Conservation (phyloP, 2,113 vertebrate species). For the Gobiocypris rarus region DNA sequence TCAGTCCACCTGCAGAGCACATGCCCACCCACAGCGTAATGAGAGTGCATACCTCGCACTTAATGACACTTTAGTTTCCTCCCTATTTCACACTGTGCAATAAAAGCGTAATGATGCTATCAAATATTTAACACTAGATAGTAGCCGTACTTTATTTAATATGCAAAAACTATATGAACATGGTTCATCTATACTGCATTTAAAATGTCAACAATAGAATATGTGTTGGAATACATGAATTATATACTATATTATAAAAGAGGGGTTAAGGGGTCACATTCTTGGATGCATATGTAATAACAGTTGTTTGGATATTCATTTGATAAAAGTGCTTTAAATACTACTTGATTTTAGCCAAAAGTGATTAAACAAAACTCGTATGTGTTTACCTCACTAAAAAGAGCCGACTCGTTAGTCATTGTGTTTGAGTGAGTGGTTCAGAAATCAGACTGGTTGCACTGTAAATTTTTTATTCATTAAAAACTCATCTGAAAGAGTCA, state of each 20-base stretch:
- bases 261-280: background rate
- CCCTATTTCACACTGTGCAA: slow-evolving; percentile 40
- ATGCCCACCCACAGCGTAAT: slow-evolving; percentile 67
- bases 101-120: slow-evolving; percentile 52
- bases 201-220: slow-evolving; percentile 18
- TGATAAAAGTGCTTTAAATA: background rate
- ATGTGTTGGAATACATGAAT: background rate
- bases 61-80: slow-evolving; percentile 44
- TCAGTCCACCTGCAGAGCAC: slow-evolving; percentile 62
- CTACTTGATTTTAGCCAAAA: background rate
- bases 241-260: background rate
- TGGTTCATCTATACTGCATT: slow-evolving; percentile 6
- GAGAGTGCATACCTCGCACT: slow-evolving; percentile 50
- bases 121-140: slow-evolving; percentile 51
- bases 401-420: no score
- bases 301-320: background rate
- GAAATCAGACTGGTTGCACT: no score
- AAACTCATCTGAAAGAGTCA: background rate
- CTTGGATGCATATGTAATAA: background rate
- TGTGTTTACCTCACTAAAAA: background rate
- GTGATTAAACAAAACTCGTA: background rate
- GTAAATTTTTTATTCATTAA: no score
- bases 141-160: background rate
- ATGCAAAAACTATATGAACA: background rate
- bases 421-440: no score